Evolutionary conservation across 2,113 vertebrate genomes (phyloP), one percentile per base, ranked within the genome.

Genomic region (Ardeotis arabs): DNA sequence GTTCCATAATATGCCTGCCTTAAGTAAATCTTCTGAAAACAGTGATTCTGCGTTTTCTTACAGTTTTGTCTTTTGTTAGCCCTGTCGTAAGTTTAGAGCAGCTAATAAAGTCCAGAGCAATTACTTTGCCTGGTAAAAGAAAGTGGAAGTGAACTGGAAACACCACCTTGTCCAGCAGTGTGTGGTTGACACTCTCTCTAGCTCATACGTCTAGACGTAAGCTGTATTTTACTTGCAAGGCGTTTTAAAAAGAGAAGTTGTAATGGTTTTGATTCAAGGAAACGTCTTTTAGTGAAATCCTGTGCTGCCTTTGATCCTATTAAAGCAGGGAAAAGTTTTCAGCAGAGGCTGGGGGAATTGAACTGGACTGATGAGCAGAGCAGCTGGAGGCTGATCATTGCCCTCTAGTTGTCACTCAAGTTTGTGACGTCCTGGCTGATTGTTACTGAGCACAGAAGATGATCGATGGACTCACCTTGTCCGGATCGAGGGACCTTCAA

Each of bases 371-470:
- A 80, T 50, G 82, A 88, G 80, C 85, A 83, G 89, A 73, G 76
- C 62, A 73, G 72, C 85, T 76, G 76, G 93, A 94, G 87, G 91
- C 86, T 90, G 89, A 87, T 95, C 90, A 16, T 91, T 97, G 95
- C 96, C 95, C 96, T 97, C 94, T 96, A 91, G 93, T 97, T 97
- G 95, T 90, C 80, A 92, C 39, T 87, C 73, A 55, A 73, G 83
- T 94, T 94, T 84, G 47, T 66, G 80, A 62, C 90, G 96, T 97
- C 82, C 84, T 74, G 64, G 56, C 92, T 95, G 95, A 77, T 96
- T 80, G 96, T 95, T 85, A 83, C 3, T 52, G 64, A 89, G 95
- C 39, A 53, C 55, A 82, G 75, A 91, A 87, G 95, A 94, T 92
- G 89, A 95, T 85, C 87, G 93, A 96, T 95, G 83, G 81, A 53